A percentile compares a stretch with the other conserved stretches of the same genome.
Evolutionary conservation across 2,113 vertebrate species (phyloP).

Genomic region (Hylia prasina): DNA sequence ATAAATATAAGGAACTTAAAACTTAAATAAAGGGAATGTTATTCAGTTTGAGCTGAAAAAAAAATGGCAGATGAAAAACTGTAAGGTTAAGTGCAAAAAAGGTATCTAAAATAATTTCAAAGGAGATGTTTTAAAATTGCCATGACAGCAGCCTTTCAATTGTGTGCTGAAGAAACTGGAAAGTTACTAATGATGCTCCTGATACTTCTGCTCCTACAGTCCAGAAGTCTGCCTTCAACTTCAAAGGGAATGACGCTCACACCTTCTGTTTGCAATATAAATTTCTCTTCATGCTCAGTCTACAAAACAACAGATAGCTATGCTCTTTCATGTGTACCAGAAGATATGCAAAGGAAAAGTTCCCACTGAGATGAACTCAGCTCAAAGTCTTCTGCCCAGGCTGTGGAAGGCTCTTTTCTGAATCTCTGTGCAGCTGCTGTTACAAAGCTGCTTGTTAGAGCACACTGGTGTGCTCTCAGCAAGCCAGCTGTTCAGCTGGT

Average conservation of each 20-base stretch:
- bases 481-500: not conserved
- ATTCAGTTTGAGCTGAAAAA: not conserved
- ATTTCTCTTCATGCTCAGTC: not conserved
- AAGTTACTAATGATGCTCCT: slow-evolving; percentile 43
- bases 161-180: not conserved
- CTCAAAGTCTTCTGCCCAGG: not conserved
- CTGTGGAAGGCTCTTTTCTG: not conserved
- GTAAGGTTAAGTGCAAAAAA: not conserved
- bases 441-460: not conserved
- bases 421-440: not conserved
- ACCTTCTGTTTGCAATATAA: not conserved
- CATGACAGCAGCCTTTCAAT: slow-evolving; percentile 40
- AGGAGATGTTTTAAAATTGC: slow-evolving; percentile 21
- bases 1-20: not conserved
- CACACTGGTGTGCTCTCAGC: not conserved
- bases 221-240: not conserved
- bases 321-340: not conserved
- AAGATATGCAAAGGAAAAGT: not conserved
- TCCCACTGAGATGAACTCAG: not conserved
- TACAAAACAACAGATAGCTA: not conserved
- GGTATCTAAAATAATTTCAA: slow-evolving; percentile 32
- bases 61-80: not conserved
- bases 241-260: slow-evolving; percentile 30
- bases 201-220: not conserved
- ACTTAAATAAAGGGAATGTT: not conserved